Conservation (phyloP, 1,140 invertebrate genomes). For the Drosophila subpulchrella region DNA sequence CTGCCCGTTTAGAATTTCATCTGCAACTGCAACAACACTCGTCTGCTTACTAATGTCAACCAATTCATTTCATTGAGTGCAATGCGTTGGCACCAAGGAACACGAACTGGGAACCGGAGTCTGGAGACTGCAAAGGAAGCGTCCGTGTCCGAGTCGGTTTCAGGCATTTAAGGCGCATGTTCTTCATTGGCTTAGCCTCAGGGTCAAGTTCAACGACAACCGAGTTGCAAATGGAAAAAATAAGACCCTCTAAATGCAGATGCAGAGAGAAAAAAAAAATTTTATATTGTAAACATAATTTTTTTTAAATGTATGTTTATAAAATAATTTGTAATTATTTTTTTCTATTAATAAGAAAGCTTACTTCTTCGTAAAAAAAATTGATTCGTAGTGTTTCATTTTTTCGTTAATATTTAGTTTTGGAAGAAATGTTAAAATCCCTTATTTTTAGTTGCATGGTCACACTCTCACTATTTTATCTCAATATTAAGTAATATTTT, state of each 20-base stretch:
- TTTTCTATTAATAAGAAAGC: no score
- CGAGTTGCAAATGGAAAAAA: conserved; percentile 38
- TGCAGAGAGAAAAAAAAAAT: conserved; percentile 12
- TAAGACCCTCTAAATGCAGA: conserved; percentile 18
- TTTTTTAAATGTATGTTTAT: no score
- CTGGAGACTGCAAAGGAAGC: conserved; percentile 29
- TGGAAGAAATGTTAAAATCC: no score
- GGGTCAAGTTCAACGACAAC: conserved; percentile 74
- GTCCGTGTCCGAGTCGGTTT: conserved; percentile 36
- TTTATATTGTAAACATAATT: background rate
- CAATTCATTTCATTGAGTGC: conserved; percentile 82
- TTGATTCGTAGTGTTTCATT: no score
- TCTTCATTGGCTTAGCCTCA: conserved; percentile 73
- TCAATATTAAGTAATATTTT: no score
- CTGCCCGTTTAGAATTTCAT: conserved; percentile 67
- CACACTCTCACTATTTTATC: background rate
- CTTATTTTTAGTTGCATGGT: background rate
- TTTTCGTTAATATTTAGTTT: no score
- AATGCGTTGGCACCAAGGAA: conserved; percentile 67
- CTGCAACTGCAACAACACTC: conserved; percentile 49
- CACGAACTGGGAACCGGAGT: conserved; percentile 24
- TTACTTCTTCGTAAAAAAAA: no score
- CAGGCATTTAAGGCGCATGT: conserved; percentile 78
- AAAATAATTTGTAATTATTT: no score
- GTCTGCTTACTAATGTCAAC: conserved; percentile 74